Base-by-base conservation (phyloP, 2,888 invertebrate genomes). In the Melitaea athalia region DNA sequence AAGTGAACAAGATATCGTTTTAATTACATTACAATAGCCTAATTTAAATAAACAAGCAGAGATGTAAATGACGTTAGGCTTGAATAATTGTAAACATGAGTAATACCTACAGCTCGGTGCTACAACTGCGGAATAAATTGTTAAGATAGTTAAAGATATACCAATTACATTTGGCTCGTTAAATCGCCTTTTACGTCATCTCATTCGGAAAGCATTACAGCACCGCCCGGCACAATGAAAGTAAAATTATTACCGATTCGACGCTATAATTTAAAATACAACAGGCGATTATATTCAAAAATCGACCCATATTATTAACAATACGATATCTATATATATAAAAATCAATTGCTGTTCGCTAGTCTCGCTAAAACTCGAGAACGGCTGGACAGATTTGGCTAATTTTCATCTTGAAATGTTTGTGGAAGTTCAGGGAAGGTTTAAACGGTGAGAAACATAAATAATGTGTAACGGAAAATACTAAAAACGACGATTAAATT, bases 141-240 rank as follows among this genome's bases (percentile, higher is more conserved):
- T 31, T 55, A 31, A 55, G 53, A 24, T 12, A 52, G n/a, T 31
- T 11, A 5, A 24, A 24, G 24, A 2, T 24, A 24, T 24, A 24
- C 14, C 14, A 55, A 33, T 55, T 55, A n/a, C 4, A 49, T 55
- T 55, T 33, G 31, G 53, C 33, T 55, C 33, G 33, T 55, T 55
- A 55, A 55, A 55, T 55, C n/a, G 31, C 33, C 7, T 55, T n/a
- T 55, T 55, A 55, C 53, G 53, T 55, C 53, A 55, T 33, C 33
- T 12, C 7, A 33, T 31, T 55, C 33, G 33, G 33, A n/a, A 55
- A 55, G 53, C 38, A 38, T 55, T 55, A 55, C 53, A 24, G 53
- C 53, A 55, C 33, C 53, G 53, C 31, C 14, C 31, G 14, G 14
- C 33, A 55, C 53, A 33, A 55, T 33, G 33, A 55, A 55, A 55